phyloP scores from a whole-genome alignment of 2,888 invertebrate species.

The Dryadula phaetusa region DNA sequence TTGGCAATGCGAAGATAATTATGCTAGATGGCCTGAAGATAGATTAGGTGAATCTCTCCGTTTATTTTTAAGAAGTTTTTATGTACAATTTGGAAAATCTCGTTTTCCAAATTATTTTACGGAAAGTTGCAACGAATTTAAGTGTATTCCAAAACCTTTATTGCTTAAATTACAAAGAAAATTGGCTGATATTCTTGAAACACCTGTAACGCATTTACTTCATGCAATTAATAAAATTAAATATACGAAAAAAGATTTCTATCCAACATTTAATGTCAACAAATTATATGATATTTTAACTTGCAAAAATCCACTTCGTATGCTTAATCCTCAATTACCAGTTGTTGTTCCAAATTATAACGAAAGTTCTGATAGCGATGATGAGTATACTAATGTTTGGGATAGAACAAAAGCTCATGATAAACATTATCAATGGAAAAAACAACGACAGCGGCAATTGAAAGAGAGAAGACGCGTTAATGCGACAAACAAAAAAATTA shows the following conservation, averaged over 20 bases:
- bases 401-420: constrained; percentile 79
- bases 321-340: constrained; percentile 76
- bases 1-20: constrained; percentile 90
- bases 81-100: constrained; percentile 84
- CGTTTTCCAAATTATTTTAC: constrained; percentile 90
- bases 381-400: constrained; percentile 70
- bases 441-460: constrained; percentile 67
- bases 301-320: constrained; percentile 78
- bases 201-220: constrained; percentile 89
- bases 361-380: constrained; percentile 71
- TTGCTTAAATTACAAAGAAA: constrained; percentile 87
- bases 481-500: constrained; percentile 61
- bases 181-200: constrained; percentile 87
- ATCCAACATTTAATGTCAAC: constrained; percentile 85
- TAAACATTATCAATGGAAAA: constrained; percentile 74
- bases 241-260: constrained; percentile 85
- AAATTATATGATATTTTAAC: constrained; percentile 85
- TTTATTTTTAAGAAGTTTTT: constrained; percentile 86
- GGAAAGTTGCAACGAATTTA: constrained; percentile 88
- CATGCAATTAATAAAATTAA: constrained; percentile 88
- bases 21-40: constrained; percentile 89
- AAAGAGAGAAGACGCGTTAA: constrained; percentile 67
- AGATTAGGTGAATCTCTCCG: constrained; percentile 88
- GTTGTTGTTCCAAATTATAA: constrained; percentile 51
- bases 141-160: constrained; percentile 87